These are phyloP conservation scores for Sylvicapra grimmia DNA, from an alignment of 2,113 vertebrate species.

Conservation along the genomic window DNA sequence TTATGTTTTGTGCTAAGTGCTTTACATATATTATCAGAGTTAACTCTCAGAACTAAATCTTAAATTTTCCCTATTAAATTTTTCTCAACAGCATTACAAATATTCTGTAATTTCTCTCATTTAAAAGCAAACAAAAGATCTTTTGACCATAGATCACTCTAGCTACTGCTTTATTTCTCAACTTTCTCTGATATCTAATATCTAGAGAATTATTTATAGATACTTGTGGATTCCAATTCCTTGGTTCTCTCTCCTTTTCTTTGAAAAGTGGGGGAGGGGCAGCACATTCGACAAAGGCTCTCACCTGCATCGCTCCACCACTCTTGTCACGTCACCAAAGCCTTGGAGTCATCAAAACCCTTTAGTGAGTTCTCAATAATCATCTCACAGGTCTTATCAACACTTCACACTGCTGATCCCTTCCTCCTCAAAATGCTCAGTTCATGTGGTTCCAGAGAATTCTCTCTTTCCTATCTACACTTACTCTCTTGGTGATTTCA, in stretches of 20 bases:
- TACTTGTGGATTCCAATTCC: neutral
- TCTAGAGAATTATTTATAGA: neutral
- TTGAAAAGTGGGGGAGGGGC: neutral
- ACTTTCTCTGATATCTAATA: neutral
- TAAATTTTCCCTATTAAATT: neutral
- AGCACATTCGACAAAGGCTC: neutral
- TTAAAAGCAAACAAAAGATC: neutral
- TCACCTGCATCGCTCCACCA: neutral
- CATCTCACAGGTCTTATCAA: neutral
- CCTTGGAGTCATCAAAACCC: neutral
- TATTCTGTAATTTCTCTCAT: neutral
- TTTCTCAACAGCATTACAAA: neutral
- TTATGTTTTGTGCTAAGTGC: neutral
- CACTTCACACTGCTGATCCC: neutral
- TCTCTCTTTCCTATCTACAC: neutral
- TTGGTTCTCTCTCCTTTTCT: neutral
- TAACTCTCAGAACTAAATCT: neutral
- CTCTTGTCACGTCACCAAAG: neutral
- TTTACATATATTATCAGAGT: neutral
- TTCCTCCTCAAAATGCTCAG: neutral
- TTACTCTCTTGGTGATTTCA: neutral
- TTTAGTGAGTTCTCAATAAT: neutral
- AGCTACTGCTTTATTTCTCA: neutral
- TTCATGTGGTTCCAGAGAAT: neutral
- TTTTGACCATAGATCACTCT: neutral